phyloP scores from a whole-genome alignment of 2,888 invertebrate genomes.

The Nyleta sp. region DNA sequence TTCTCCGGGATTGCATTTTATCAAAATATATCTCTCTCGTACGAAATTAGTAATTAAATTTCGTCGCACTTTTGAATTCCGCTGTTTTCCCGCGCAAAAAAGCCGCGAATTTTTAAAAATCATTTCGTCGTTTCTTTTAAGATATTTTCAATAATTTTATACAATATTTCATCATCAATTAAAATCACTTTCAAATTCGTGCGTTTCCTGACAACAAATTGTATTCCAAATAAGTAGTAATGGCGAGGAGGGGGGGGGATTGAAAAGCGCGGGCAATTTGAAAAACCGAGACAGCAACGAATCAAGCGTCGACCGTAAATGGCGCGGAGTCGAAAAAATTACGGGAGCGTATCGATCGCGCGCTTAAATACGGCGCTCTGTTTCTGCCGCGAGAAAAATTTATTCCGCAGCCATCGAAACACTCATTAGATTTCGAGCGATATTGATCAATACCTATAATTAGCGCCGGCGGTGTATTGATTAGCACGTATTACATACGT shows the following conservation, averaged over 20 bases:
- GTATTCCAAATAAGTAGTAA: too few relatives aligned
- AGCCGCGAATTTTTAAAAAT: too few relatives aligned
- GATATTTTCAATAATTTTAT: too few relatives aligned
- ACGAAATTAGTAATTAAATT: too few relatives aligned
- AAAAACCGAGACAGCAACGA: background rate
- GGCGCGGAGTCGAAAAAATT: slow-evolving; percentile 36
- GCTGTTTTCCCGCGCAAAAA: too few relatives aligned
- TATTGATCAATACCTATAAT: slow-evolving; percentile 56
- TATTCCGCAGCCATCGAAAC: slow-evolving; percentile 30
- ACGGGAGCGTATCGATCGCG: slow-evolving; percentile 43
- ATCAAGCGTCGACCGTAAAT: slow-evolving; percentile 1
- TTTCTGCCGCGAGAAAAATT: slow-evolving; percentile 44
- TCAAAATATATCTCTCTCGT: too few relatives aligned
- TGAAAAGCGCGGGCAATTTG: background rate
- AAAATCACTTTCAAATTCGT: too few relatives aligned
- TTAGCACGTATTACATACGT: slow-evolving; percentile 40
- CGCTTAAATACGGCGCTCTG: slow-evolving; percentile 33
- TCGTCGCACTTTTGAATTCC: too few relatives aligned
- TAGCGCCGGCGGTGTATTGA: slow-evolving; percentile 42
- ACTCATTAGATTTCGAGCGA: slow-evolving; percentile 45
- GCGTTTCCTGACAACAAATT: too few relatives aligned
- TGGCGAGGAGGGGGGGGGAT: background rate
- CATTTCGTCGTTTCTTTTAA: too few relatives aligned
- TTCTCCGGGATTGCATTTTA: too few relatives aligned
- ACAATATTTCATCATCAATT: too few relatives aligned